Conservation (phyloP, 1,140 invertebrate species). For the Belonocnema kinseyi region DNA sequence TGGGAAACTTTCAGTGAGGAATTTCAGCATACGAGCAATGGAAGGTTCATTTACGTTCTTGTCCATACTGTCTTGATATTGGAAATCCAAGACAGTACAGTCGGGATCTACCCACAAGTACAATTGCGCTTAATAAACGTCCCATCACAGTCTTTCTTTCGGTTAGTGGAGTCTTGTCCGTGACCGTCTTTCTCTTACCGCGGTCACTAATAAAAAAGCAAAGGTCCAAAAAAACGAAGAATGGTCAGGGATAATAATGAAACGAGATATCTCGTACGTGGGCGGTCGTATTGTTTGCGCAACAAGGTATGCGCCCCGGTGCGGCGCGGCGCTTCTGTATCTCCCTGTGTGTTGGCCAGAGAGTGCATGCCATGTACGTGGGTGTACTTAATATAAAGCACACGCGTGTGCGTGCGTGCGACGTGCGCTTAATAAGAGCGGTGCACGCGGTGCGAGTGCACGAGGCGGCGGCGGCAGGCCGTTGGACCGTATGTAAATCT, state of each 20-base stretch:
- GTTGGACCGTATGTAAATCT: constrained; percentile 59
- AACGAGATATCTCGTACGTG: constrained; percentile 69
- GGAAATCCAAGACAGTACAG: too few relatives aligned
- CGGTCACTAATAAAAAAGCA: constrained; percentile 32
- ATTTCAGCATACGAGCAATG: too few relatives aligned
- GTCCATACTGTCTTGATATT: too few relatives aligned
- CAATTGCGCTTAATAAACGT: constrained; percentile 26
- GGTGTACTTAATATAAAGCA: constrained; percentile 34
- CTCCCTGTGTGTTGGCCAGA: constrained; percentile 36
- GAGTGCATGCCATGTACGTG: constrained; percentile 19
- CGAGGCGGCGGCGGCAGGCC: constrained; percentile 39
- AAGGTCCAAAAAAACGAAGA: constrained; percentile 40
- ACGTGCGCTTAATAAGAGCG: constrained; percentile 58
- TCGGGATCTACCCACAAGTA: too few relatives aligned
- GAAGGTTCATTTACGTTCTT: too few relatives aligned
- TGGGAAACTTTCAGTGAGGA: too few relatives aligned
- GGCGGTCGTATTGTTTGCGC: constrained; percentile 71
- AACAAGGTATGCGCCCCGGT: constrained; percentile 64
- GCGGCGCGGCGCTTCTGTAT: constrained; percentile 65
- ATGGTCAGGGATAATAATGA: constrained; percentile 63
- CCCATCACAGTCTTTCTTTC: constrained; percentile 21
- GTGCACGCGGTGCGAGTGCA: constrained; percentile 35
- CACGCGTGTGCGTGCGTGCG: constrained; percentile 35
- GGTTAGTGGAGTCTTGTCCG: constrained; percentile 28
- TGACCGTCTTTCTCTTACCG: constrained; percentile 31